A percentile compares a stretch with the other conserved stretches of the same genome.
phyloP scores from a whole-genome alignment of 2,113 vertebrate species.

The Agelaius tricolor region DNA sequence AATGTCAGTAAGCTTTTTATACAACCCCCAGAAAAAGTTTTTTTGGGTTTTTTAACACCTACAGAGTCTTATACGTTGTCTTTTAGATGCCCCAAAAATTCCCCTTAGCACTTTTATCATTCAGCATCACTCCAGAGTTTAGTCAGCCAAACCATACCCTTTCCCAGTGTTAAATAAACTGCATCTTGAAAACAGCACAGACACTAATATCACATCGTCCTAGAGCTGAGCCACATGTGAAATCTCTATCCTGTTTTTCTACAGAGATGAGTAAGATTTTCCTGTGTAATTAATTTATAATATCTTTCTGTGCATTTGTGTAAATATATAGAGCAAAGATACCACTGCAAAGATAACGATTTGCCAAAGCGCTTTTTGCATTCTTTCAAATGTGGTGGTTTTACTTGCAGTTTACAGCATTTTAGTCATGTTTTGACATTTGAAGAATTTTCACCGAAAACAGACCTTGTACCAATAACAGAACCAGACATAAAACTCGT shows the following conservation, averaged over 20 bases:
- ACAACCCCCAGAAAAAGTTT: constrained; percentile 41
- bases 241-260: constrained; percentile 76
- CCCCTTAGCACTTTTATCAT: constrained; percentile 76
- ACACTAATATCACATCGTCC: constrained; percentile 64
- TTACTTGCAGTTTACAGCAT: not conserved
- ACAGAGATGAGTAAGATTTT: constrained; percentile 81
- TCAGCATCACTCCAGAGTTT: constrained; percentile 74
- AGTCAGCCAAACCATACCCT: constrained; percentile 81
- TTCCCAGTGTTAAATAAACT: constrained; percentile 75
- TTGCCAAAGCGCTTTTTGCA: not conserved
- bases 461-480: not conserved
- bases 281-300: constrained; percentile 70
- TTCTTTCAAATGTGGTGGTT: constrained; percentile 37
- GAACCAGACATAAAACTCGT: not conserved
- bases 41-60: constrained; percentile 69
- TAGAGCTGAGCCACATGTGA: constrained; percentile 54
- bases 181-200: constrained; percentile 75
- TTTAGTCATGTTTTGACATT: constrained; percentile 35
- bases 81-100: constrained; percentile 73
- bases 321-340: constrained; percentile 53
- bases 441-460: constrained; percentile 33
- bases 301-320: constrained; percentile 53
- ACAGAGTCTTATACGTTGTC: constrained; percentile 45
- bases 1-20: constrained; percentile 72
- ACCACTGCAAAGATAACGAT: constrained; percentile 23